Base-by-base conservation (phyloP, 1,140 invertebrate species). In the Drosophila teissieri region DNA sequence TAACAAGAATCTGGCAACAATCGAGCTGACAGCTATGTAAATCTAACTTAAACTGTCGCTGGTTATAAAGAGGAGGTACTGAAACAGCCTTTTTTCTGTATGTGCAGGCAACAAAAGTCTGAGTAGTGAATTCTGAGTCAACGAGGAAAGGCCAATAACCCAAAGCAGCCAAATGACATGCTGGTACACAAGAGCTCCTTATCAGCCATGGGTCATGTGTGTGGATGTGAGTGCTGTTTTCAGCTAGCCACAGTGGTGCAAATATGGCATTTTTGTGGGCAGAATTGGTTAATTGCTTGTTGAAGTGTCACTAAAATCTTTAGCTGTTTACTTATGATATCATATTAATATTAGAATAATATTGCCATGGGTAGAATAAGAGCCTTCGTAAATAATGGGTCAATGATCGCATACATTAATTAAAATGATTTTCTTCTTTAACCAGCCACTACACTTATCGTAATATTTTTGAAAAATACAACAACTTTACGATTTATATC, bases 101-200 rank as follows among this genome's bases (percentile, higher is more conserved):
- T 10, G 49, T 52, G 49, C 31, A 52, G n/a, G 1, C n/a, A 61
- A 27, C 34, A 8, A 12, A 19, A 34, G n/a, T 34, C 34, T 27
- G 46, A 49, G 24, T 49, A 8, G n/a, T 34, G 34, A 46, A 51
- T 8, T 36, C 46, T 31, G 17, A 40, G 39, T 52, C 39, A 61
- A 67, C 44, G 24, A 36, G 42, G 36, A 53, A 56, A 63, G 83
- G 80, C 54, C 73, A 86, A 82, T 80, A 73, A 86, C 83, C 74
- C 70, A 64, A 61, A 45, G 60, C 82, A 69, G 49, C 74, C 62
- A 78, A 86, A 81, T 81, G 74, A 78, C 82, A 81, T 64, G 42
- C 65, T 58, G 56, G 27, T 31, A 51, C 46, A 62, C 51, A 61
- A 73, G 19, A 5, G 57, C 56, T 45, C 27, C 81, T 81, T 85